Evolutionary conservation across 1,140 invertebrate species (phyloP).

Genomic region (Centruroides vittatus): DNA sequence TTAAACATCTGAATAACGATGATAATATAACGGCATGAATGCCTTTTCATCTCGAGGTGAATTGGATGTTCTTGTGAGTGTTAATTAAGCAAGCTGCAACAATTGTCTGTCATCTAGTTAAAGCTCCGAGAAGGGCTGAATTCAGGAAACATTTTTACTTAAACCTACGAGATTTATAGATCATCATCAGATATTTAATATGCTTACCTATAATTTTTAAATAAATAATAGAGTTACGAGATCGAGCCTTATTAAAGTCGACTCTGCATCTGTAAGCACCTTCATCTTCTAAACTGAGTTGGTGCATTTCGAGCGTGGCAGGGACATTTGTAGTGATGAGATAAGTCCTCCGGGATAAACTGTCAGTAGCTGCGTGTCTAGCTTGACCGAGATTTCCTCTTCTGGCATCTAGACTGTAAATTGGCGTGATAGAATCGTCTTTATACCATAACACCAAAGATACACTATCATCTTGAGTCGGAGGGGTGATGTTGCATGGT

Average conservation of each 20-base stretch:
- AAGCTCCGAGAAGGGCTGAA: too few species aligned
- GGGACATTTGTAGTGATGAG: conserved; percentile 28
- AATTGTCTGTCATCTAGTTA: too few species aligned
- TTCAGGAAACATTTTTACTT: too few species aligned
- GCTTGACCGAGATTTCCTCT: conserved; percentile 21
- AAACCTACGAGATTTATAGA: too few species aligned
- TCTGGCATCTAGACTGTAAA: conserved; percentile 42
- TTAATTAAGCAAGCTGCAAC: too few species aligned
- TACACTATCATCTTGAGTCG: conserved; percentile 22
- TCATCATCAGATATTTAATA: background rate
- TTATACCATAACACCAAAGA: conserved; percentile 31
- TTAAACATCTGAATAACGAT: too few species aligned
- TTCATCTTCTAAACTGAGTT: conserved; percentile 39
- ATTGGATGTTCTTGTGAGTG: too few species aligned
- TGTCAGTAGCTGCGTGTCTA: conserved; percentile 19
- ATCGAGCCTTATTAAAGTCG: conserved; percentile 74
- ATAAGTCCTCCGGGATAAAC: conserved; percentile 15
- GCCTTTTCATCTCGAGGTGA: too few species aligned
- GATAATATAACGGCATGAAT: too few species aligned
- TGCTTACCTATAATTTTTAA: conserved; percentile 20
- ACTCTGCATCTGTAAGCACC: conserved; percentile 74
- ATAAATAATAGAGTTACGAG: conserved; percentile 28
- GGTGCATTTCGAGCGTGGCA: conserved; percentile 16
- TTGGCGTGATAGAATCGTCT: conserved; percentile 56
- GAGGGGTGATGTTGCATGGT: conserved; percentile 65